Base-by-base conservation (phyloP, 2,113 vertebrate genomes). In the Podocnemis expansa region DNA sequence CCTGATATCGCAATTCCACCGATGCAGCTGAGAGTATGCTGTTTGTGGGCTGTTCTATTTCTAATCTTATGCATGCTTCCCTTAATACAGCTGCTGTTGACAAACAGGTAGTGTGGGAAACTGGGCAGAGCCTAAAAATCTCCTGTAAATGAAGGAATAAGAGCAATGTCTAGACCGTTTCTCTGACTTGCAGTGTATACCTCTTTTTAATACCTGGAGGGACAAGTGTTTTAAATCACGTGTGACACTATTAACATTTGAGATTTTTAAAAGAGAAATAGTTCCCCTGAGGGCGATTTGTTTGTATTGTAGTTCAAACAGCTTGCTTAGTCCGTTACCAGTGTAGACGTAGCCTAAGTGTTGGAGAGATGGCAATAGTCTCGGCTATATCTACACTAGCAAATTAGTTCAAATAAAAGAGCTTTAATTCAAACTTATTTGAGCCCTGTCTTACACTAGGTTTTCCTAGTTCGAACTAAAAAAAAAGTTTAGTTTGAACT, bases 101-200 rank as follows among this genome's bases (percentile, higher is more conserved):
- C 73, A 80, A 4, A 56, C 22, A 82, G 45, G 14, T 27, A 73
- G 31, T 8, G 21, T 25, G 21, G 86, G 85, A 83, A 34, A 13
- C 52, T 88, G 60, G 70, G 88, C 70, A 90, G 81, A 87, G 87
- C 78, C 95, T 60, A 29, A 29, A 3, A 88, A 93, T 87, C 47
- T 51, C 87, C 41, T 87, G 51, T 21, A 16, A 82, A 76, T 3
- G 7, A 16, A 21, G 56, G 60, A 87, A 24, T 52, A 80, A 17
- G 73, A 8, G 43, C 34, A 75, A 52, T 17, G 52, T 70, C 49
- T 78, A 29, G 54, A 55, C 11, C 51, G 12, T 16, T 83, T 91
- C 84, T 67, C 60, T 93, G 47, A 2, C 27, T 22, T 75, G 27
- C 31, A 82, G 88, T 95, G 12, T 63, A 63, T 87, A 38, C 25